These are phyloP conservation scores for Takifugu rubripes DNA, from an alignment of 2,797 vertebrate species.

Conservation along the genomic window DNA sequence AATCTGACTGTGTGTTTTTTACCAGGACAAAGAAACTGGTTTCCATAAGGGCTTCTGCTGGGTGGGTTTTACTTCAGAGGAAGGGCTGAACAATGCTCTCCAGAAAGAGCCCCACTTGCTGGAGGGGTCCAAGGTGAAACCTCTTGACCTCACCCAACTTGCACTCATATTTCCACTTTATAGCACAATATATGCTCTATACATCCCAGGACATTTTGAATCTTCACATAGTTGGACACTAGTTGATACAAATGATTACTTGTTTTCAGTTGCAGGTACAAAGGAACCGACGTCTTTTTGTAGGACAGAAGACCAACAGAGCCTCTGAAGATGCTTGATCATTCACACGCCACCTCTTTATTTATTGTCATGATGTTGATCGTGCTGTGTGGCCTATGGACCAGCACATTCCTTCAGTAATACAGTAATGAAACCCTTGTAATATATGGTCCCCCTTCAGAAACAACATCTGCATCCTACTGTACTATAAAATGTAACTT, in stretches of 20 bases:
- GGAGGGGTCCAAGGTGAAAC: conserved; percentile 83
- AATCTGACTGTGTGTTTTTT: conserved; percentile 10
- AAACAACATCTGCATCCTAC: no score
- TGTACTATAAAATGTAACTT: no score
- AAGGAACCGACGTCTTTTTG: conserved; percentile 53
- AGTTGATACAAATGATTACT: not conserved
- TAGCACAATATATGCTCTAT: not conserved
- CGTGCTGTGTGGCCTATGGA: no score
- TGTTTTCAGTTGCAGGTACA: conserved; percentile 79
- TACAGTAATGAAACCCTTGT: no score
- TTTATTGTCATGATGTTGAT: no score
- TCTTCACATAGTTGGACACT: not conserved
- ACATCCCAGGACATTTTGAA: not conserved
- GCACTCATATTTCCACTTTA: no score
- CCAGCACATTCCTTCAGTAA: no score
- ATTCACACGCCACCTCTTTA: no score
- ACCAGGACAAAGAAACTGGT: conserved; percentile 85
- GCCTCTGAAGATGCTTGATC: conserved; percentile 32
- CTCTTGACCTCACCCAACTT: no score
- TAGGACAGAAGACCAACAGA: conserved; percentile 38
- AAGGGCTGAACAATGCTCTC: conserved; percentile 79
- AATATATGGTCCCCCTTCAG: no score
- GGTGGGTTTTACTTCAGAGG: conserved; percentile 77
- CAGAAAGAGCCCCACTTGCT: conserved; percentile 84
- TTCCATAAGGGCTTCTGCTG: conserved; percentile 87